Evolutionary conservation across 2,797 vertebrate genomes (phyloP), one percentile per base, ranked within the genome.

Genomic region (Smutsia gigantea): DNA sequence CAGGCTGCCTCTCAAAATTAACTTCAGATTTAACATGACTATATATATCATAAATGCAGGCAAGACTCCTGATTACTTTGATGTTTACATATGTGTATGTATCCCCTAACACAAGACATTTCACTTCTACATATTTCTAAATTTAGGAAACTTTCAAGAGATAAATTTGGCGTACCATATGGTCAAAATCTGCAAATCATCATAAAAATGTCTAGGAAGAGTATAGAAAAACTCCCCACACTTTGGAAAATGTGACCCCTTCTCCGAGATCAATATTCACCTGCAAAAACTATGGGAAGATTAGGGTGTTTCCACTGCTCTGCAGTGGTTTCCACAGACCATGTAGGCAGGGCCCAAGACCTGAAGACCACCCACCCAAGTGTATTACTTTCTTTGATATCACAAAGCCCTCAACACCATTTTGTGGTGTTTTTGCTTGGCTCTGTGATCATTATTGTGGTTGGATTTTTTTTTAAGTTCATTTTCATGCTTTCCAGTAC

Each of bases 371-470:
- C 93, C 93, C 96, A 95, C 49, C 51, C 64, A 42, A 42, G 17
- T 39, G 27, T 53, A 51, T 63, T 90, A 29, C 49, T 95, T 79
- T 82, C 90, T 95, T 90, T 95, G 34, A 34, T 89, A 93, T 93
- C 68, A 53, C 79, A 90, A 92, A 92, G 15, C 21, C 49, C 90
- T 79, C 75, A 77, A 9, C 61, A 39, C 87, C 14, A 63, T 90
- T 88, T 81, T 96, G 77, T 79, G 81, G 81, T 96, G 64, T 78
- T 96, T 87, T 72, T 69, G 42, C 95, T 94, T 95, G 97, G 94
- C 95, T 90, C 92, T 85, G 18, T 82, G 49, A 75, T 97, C 93
- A 94, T 95, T 93, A 92, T 90, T 95, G 88, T 87, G 96, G 97
- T 90, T 92, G 92, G 14, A 39, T n/a, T 57, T 90, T 95, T 92